phyloP scores from a whole-genome alignment of 2,797 vertebrate genomes.

The Oryzias dopingdopingensis region DNA sequence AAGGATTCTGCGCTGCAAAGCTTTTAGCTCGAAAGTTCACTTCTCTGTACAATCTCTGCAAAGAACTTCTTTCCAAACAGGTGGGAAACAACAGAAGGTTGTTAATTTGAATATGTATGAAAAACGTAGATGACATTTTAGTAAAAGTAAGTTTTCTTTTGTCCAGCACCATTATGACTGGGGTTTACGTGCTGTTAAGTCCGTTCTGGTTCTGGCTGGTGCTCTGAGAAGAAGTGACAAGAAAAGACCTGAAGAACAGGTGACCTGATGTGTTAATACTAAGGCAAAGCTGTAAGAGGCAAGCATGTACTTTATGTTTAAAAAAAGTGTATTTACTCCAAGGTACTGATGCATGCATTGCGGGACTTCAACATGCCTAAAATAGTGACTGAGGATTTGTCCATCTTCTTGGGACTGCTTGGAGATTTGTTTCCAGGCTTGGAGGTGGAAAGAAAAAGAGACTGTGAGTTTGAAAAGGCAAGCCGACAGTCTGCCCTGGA shows the following conservation, averaged over 20 bases:
- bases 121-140: not conserved
- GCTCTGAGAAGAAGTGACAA: conserved; percentile 78
- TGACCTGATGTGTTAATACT: conserved; percentile 43
- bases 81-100: conserved; percentile 46
- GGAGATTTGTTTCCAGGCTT: conserved; percentile 86
- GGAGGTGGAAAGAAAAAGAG: conserved; percentile 79
- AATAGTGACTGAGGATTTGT: conserved; percentile 85
- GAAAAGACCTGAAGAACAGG: conserved; percentile 81
- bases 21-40: conserved; percentile 82
- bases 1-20: conserved; percentile 79
- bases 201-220: conserved; percentile 82
- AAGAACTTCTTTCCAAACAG: conserved; percentile 86
- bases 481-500: conserved; percentile 80
- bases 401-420: conserved; percentile 83
- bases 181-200: conserved; percentile 81
- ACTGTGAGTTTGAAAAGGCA: conserved; percentile 81
- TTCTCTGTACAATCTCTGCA: conserved; percentile 79
- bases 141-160: conserved; percentile 1
- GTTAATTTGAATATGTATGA: no score
- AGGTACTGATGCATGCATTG: conserved; percentile 83
- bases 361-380: conserved; percentile 89
- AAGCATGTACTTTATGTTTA: not conserved
- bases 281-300: not conserved
- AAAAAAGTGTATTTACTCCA: conserved; percentile 1
- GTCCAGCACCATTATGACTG: conserved; percentile 83